These are phyloP conservation scores for Pteruthius melanotis DNA, from an alignment of 2,113 vertebrate genomes.

Conservation along the genomic window DNA sequence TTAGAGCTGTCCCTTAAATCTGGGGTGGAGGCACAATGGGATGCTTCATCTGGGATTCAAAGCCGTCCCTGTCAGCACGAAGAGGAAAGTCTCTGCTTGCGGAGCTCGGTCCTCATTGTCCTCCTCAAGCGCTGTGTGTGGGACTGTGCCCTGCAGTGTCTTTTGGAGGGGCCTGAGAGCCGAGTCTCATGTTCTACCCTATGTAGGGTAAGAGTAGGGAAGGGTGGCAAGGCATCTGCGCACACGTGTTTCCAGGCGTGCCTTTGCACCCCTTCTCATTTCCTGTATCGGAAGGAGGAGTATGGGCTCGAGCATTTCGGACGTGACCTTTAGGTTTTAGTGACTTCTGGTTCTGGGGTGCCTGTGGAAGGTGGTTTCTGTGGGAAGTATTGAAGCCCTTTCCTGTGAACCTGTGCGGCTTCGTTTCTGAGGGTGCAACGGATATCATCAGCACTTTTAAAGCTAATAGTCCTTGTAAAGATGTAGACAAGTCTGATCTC, in stretches of 20 bases:
- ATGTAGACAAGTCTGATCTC: slow-evolving; percentile 6
- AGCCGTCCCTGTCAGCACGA: background rate
- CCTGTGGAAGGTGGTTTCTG: background rate
- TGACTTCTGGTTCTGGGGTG: background rate
- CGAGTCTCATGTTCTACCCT: rapidly evolving
- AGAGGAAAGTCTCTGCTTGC: background rate
- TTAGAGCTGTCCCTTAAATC: background rate
- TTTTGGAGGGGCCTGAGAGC: background rate
- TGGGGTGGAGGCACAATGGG: background rate
- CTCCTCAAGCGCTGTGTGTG: background rate
- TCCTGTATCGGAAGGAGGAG: background rate
- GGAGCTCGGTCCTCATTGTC: background rate
- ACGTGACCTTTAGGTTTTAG: background rate
- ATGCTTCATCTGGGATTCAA: background rate
- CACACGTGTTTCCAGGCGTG: rapidly evolving
- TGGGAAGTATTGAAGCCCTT: background rate
- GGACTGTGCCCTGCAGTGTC: background rate
- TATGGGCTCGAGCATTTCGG: background rate
- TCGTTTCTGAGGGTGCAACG: background rate
- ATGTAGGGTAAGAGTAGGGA: background rate
- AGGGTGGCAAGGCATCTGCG: background rate
- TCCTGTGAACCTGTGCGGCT: background rate
- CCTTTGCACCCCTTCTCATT: background rate
- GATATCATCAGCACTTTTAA: background rate
- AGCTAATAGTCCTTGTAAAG: slow-evolving; percentile 9